Evolutionary conservation across 2,888 invertebrate species (phyloP), one percentile per base, ranked within the genome.

Genomic region (Nebria brevicollis): DNA sequence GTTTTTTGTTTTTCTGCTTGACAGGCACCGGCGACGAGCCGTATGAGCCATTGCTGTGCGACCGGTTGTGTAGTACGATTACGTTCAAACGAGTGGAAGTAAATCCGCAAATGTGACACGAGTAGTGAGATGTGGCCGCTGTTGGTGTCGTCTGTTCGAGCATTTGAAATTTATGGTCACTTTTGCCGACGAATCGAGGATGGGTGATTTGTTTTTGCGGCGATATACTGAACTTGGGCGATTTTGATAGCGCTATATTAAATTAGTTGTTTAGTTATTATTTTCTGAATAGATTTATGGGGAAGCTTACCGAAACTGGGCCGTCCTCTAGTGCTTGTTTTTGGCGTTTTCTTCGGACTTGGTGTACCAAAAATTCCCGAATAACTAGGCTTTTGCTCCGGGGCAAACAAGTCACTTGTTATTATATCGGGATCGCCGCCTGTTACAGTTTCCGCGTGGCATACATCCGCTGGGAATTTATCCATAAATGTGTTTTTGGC

Each of bases 381-480:
- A 86, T 91, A 91, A 84, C 90, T 90, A 11, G 90, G 89, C 84
- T 91, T 91, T 82, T 91, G 90, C 82, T 90, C 90, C 0, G 91
- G 91, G 54, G 85, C 86, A 84, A 91, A 92, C 84, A 90, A 92
- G 65, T 93, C 91, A 84, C 91, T 91, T 7, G 91, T 90, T 68
- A 95, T 88, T 83, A 95, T 95, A 84, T 94, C 91, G 26, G 92
- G 91, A 88, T 95, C 93, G 8, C 95, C 95, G 41, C 92, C 92
- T 2, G 94, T 93, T 81, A 93, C 90, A 73, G 91, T 91, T 87
- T 96, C 96, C 0, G 96, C 96, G 81, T 91, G 91, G 77, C 92
- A 90, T 1, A 96, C 92, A 88, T 96, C 96, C 73, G 92, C 91
- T 0, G 95, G 95, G 89, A 96, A 96, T 87, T 95, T 95, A 83